Evolutionary conservation across 2,113 vertebrate genomes (phyloP).

Genomic region (Chionomys nivalis): DNA sequence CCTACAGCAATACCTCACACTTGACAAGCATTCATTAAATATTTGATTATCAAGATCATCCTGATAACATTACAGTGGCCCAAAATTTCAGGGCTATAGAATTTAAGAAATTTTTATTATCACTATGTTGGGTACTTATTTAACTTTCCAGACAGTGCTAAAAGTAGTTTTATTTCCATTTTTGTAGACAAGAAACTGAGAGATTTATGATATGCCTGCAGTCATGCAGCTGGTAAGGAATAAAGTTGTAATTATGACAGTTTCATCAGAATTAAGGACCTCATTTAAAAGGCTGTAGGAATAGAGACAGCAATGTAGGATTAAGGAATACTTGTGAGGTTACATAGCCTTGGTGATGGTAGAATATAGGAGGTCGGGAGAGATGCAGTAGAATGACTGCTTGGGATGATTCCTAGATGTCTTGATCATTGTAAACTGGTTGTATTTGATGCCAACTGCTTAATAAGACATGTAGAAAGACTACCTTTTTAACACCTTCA

Average conservation of each 20-base stretch:
- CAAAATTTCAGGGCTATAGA: not conserved
- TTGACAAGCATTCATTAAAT: not conserved
- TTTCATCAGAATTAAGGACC: not conserved
- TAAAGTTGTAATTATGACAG: not conserved
- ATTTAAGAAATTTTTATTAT: not conserved
- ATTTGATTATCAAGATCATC: not conserved
- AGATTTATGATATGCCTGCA: not conserved
- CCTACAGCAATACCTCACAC: not conserved
- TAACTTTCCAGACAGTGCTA: not conserved
- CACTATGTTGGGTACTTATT: not conserved
- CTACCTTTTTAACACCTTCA: not conserved
- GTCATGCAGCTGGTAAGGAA: constrained; percentile 14
- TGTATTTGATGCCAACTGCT: not conserved
- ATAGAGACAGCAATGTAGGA: not conserved
- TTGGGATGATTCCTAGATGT: not conserved
- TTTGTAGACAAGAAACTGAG: constrained; percentile 45
- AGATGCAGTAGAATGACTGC: not conserved
- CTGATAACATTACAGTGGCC: not conserved
- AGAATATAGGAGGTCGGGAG: not conserved
- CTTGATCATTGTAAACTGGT: not conserved
- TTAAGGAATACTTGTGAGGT: constrained; percentile 5
- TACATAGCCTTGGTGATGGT: not conserved
- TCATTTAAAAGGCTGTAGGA: not conserved
- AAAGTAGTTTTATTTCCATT: constrained; percentile 42
- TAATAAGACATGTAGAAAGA: not conserved